A percentile compares a stretch with the other conserved stretches of the same genome.
Evolutionary conservation across 2,888 invertebrate species (phyloP).

Genomic region (Diplazon laetatorius): DNA sequence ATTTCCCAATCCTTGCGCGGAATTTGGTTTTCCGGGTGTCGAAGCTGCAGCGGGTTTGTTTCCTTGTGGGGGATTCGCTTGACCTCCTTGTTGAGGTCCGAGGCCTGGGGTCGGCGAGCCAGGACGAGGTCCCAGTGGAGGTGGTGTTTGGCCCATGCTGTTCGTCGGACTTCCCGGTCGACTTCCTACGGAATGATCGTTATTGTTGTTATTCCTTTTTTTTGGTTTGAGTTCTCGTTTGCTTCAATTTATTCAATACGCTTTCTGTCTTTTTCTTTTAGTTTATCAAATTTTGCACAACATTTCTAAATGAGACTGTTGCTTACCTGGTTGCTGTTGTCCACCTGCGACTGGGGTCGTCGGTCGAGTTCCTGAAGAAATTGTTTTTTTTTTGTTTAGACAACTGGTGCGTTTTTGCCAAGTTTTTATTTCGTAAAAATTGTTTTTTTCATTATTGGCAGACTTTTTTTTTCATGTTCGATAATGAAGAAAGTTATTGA

Average conservation of each 20-base stretch:
- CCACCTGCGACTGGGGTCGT: not conserved
- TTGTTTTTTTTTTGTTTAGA: no score
- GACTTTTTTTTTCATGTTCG: not conserved
- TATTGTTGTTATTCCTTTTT: no score
- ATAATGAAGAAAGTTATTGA: not conserved
- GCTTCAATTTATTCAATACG: no score
- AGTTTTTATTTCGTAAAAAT: no score
- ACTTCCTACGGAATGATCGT: conserved; percentile 1
- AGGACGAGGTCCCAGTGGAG: conserved; percentile 53
- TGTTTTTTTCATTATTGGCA: not conserved
- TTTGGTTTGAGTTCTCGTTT: not conserved
- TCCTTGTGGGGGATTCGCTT: conserved; percentile 35
- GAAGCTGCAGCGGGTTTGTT: conserved; percentile 21
- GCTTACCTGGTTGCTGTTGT: no score
- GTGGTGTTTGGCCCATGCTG: conserved; percentile 45
- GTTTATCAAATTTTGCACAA: no score
- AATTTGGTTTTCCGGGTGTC: conserved; percentile 18
- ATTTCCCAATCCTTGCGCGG: not conserved
- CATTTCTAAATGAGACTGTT: no score
- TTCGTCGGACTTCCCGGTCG: no score
- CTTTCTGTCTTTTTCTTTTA: no score
- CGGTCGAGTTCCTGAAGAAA: conserved; percentile 33
- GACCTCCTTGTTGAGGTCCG: conserved; percentile 31
- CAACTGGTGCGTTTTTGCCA: no score
- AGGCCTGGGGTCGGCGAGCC: conserved; percentile 27